Evolutionary conservation across 2,797 vertebrate species (phyloP).

Genomic region (Florisuga fusca): DNA sequence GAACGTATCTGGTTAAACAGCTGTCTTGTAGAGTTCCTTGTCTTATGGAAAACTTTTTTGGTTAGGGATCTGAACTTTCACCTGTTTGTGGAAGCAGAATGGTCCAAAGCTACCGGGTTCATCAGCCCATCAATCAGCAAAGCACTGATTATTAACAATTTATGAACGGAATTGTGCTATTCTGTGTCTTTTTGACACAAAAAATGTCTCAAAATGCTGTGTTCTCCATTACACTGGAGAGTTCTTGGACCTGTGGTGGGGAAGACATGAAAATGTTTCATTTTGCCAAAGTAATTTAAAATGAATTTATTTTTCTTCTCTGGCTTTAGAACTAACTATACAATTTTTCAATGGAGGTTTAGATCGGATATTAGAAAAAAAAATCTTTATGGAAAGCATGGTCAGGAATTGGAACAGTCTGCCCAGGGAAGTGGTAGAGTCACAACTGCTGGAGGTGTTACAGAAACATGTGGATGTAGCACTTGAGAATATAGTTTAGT

Average conservation of each 20-base stretch:
- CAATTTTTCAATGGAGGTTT: background rate
- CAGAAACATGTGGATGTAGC: too few relatives aligned
- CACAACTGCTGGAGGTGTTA: too few relatives aligned
- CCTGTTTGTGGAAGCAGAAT: background rate
- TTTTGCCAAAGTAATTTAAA: background rate
- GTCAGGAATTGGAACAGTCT: too few relatives aligned
- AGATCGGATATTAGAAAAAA: too few relatives aligned
- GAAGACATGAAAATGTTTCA: background rate
- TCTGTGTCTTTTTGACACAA: background rate
- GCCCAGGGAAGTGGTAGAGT: too few relatives aligned
- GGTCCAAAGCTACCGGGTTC: background rate
- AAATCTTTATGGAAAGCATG: too few relatives aligned
- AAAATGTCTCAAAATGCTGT: background rate
- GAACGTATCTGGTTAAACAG: background rate
- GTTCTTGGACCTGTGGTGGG: background rate
- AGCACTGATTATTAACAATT: background rate
- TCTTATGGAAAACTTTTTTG: background rate
- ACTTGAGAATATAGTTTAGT: too few relatives aligned
- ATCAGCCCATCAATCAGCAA: background rate
- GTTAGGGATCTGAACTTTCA: background rate
- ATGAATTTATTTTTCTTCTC: background rate
- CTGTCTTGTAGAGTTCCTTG: background rate
- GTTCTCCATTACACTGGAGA: background rate
- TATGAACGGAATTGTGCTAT: background rate
- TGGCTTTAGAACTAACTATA: constrained; percentile 6